A percentile compares a stretch with the other conserved stretches of the same genome.
These are phyloP conservation scores for Anaspis maculata DNA, from an alignment of 2,888 invertebrate genomes.

Conservation along the genomic window DNA sequence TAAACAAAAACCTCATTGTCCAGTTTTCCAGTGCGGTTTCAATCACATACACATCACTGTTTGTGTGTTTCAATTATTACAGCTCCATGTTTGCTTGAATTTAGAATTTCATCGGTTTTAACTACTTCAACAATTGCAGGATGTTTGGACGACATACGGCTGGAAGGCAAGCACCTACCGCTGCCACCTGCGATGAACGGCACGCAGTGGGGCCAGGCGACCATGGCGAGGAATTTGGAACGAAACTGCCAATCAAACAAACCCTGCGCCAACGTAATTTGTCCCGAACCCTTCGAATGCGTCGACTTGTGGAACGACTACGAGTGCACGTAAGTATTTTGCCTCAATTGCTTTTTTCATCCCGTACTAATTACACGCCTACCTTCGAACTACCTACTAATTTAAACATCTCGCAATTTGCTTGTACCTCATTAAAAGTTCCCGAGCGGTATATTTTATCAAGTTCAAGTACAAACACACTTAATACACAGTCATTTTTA, in stretches of 20 bases:
- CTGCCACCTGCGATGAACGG: slow-evolving; percentile 92
- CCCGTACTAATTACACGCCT: neutral
- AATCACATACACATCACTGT: too few species aligned
- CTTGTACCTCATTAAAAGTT: too few species aligned
- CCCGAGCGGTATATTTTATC: too few species aligned
- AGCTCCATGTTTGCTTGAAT: too few species aligned
- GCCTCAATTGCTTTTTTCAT: too few species aligned
- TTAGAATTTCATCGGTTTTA: too few species aligned
- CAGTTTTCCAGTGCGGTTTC: too few species aligned
- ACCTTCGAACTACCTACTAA: neutral
- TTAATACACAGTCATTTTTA: too few species aligned
- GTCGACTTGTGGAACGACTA: slow-evolving; percentile 97
- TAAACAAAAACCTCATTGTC: too few species aligned
- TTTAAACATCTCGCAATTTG: neutral
- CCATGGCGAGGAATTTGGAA: slow-evolving; percentile 86
- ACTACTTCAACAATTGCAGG: too few species aligned
- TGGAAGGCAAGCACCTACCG: slow-evolving; percentile 92
- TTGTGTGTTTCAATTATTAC: too few species aligned
- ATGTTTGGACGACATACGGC: slow-evolving; percentile 73
- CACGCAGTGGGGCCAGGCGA: slow-evolving; percentile 92
- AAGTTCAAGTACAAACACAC: too few species aligned
- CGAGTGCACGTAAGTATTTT: slow-evolving; percentile 95
- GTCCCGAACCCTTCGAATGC: slow-evolving; percentile 89
- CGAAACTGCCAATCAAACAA: slow-evolving; percentile 91
- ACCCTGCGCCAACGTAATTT: slow-evolving; percentile 90